Conservation (phyloP, 2,888 invertebrate genomes). For the Chrysolina americana region DNA sequence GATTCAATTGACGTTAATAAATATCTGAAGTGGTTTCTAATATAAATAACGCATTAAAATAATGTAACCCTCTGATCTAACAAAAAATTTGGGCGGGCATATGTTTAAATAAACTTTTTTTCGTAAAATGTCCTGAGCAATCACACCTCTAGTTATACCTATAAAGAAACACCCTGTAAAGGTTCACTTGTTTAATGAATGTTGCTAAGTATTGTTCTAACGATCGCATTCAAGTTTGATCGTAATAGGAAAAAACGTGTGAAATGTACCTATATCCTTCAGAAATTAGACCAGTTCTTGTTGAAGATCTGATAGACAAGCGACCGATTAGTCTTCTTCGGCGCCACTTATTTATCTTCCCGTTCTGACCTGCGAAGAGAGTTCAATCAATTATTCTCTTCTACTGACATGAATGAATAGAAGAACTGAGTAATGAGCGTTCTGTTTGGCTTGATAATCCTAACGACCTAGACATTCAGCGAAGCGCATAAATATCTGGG, state of each 20-base stretch:
- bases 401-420: constrained; percentile 1
- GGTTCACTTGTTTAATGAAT: neutral
- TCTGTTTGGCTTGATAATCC: constrained; percentile 12
- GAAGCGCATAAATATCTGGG: constrained; percentile 14
- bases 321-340: neutral
- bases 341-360: constrained; percentile 5
- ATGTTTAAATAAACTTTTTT: too few relatives aligned
- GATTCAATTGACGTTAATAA: too few relatives aligned
- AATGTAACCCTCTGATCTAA: too few relatives aligned
- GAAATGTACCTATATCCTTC: neutral
- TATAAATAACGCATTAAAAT: too few relatives aligned
- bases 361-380: constrained; percentile 1
- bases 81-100: too few relatives aligned
- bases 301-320: constrained; percentile 10
- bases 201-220: neutral
- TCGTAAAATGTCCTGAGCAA: too few relatives aligned
- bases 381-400: constrained; percentile 12
- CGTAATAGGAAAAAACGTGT: neutral
- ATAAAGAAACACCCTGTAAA: too few relatives aligned
- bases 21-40: too few relatives aligned
- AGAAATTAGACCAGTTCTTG: constrained; percentile 9
- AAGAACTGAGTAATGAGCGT: constrained; percentile 12
- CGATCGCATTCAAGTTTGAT: neutral
- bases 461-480: constrained; percentile 11
- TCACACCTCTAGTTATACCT: too few relatives aligned